Percentiles rank a stretch among this genome's conserved stretches.
phyloP scores from a whole-genome alignment of 2,113 vertebrate genomes.

The Nerophis lumbriciformis region DNA sequence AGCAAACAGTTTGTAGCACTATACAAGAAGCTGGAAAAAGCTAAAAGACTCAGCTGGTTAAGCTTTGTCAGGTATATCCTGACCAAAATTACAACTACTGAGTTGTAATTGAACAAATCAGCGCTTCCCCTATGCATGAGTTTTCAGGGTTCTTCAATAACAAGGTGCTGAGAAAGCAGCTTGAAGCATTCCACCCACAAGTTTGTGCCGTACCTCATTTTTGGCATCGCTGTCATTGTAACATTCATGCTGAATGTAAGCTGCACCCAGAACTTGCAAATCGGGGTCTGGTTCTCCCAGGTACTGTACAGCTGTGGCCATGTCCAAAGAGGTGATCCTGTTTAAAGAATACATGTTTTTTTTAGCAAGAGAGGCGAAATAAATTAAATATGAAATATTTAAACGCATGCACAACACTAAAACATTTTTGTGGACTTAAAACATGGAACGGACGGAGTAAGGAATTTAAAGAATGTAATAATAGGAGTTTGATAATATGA shows the following conservation, averaged over 20 bases:
- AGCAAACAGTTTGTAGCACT: not conserved
- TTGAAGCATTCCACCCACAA: constrained; percentile 19
- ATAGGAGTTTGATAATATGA: too few species aligned
- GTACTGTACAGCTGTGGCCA: constrained; percentile 80
- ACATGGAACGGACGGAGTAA: too few species aligned
- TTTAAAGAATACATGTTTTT: constrained; percentile 18
- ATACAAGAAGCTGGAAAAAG: not conserved
- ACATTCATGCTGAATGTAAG: constrained; percentile 92
- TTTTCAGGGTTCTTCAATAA: constrained; percentile 21
- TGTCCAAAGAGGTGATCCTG: constrained; percentile 80
- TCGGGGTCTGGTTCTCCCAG: constrained; percentile 77
- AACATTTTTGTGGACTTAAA: too few species aligned
- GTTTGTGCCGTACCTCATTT: constrained; percentile 73
- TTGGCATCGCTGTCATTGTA: constrained; percentile 84
- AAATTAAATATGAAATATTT: too few species aligned
- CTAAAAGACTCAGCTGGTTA: not conserved
- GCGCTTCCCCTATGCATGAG: not conserved
- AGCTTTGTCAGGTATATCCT: not conserved
- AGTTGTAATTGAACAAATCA: not conserved
- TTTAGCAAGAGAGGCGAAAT: too few species aligned
- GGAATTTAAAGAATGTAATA: too few species aligned
- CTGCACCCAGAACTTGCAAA: constrained; percentile 86
- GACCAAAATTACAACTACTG: not conserved
- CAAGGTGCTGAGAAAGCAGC: not conserved
- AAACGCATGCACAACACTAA: too few species aligned